phyloP scores from a whole-genome alignment of 2,888 invertebrate species.

The Hypselothyrea guttata region DNA sequence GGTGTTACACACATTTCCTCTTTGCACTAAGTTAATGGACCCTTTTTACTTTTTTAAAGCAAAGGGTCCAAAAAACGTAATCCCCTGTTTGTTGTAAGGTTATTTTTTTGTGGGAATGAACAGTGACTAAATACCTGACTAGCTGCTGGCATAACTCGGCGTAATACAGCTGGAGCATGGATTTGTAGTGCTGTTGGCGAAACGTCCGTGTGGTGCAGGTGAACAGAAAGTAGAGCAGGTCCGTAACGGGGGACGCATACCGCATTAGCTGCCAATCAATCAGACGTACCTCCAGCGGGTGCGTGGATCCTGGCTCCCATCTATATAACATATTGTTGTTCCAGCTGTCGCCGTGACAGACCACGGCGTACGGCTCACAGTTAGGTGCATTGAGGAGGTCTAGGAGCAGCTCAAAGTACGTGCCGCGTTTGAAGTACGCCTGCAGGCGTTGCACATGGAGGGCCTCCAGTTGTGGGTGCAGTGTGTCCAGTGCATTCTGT shows the following conservation, averaged over 20 bases:
- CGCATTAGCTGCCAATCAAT: conserved; percentile 80
- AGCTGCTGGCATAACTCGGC: conserved; percentile 58
- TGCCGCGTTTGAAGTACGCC: conserved; percentile 47
- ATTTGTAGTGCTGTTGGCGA: conserved; percentile 59
- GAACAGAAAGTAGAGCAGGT: conserved; percentile 78
- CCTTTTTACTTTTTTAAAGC: too few relatives aligned
- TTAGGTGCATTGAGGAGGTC: conserved; percentile 49
- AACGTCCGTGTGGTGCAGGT: conserved; percentile 71
- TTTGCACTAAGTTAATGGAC: too few relatives aligned
- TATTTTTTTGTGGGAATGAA: conserved; percentile 15
- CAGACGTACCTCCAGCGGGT: conserved; percentile 56
- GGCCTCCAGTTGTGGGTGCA: conserved; percentile 43
- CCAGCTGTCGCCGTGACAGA: conserved; percentile 81
- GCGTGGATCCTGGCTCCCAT: conserved; percentile 22
- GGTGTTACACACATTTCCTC: too few relatives aligned
- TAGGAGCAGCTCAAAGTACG: conserved; percentile 58
- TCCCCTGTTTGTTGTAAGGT: too few relatives aligned
- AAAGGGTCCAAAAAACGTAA: too few relatives aligned
- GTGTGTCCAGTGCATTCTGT: conserved; percentile 53
- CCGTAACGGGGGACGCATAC: conserved; percentile 78
- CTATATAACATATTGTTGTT: conserved; percentile 80
- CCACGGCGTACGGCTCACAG: conserved; percentile 78
- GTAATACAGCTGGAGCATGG: conserved; percentile 74
- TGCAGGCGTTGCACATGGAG: conserved; percentile 42
- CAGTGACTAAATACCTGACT: conserved; percentile 44